Evolutionary conservation across 1,140 invertebrate genomes (phyloP).

Genomic region (Chironomus tepperi): DNA sequence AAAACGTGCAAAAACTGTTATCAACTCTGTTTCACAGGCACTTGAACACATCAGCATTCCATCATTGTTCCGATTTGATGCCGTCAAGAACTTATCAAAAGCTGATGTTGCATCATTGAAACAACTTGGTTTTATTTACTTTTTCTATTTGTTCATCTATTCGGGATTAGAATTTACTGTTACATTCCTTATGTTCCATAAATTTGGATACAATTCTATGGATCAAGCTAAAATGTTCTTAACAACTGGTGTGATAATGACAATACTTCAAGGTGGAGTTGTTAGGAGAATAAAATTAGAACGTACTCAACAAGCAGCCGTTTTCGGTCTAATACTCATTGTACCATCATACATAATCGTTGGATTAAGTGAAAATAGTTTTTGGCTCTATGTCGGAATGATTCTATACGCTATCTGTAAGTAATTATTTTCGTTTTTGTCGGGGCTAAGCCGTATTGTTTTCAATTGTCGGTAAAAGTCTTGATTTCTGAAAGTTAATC

Average conservation of each 20-base stretch:
- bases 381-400: slow-evolving; percentile 67
- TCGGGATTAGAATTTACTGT: slow-evolving; percentile 96
- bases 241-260: slow-evolving; percentile 85
- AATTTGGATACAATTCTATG: slow-evolving; percentile 86
- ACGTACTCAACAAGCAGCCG: slow-evolving; percentile 63
- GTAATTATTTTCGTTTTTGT: slow-evolving; percentile 36
- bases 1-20: slow-evolving; percentile 54
- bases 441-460: too few relatives aligned
- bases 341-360: slow-evolving; percentile 84
- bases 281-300: slow-evolving; percentile 70
- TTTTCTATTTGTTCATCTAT: slow-evolving; percentile 93
- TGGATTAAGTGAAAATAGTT: slow-evolving; percentile 50
- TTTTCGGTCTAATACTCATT: slow-evolving; percentile 72
- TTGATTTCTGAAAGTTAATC: too few relatives aligned
- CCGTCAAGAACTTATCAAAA: slow-evolving; percentile 48
- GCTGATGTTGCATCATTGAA: slow-evolving; percentile 56
- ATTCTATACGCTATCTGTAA: slow-evolving; percentile 85
- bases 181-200: slow-evolving; percentile 91
- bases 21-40: slow-evolving; percentile 58
- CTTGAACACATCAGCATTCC: slow-evolving; percentile 49
- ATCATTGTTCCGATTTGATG: slow-evolving; percentile 41
- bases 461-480: too few relatives aligned
- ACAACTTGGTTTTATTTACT: slow-evolving; percentile 77
- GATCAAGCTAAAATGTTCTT: slow-evolving; percentile 98
- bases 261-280: slow-evolving; percentile 82